A percentile compares a stretch with the other conserved stretches of the same genome.
Evolutionary conservation across 2,113 vertebrate species (phyloP).

Genomic region (Cnemophilus loriae): DNA sequence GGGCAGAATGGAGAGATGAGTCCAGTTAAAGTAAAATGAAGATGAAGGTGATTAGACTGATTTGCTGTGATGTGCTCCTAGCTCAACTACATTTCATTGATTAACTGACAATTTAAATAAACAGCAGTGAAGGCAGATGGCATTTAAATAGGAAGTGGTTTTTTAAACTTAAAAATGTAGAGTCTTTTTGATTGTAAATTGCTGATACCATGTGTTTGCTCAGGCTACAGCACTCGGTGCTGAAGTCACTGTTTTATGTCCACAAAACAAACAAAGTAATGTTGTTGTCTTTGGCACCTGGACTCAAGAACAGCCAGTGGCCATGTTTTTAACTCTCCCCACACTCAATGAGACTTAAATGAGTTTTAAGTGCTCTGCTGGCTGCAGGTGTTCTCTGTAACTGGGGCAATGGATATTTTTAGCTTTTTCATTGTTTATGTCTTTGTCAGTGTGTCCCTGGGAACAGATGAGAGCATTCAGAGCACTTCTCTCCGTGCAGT

Average conservation of each 20-base stretch:
- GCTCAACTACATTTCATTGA: not conserved
- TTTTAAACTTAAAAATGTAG: not conserved
- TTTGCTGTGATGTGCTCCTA: not conserved
- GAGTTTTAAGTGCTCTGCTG: slow-evolving; percentile 19
- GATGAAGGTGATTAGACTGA: not conserved
- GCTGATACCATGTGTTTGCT: not conserved
- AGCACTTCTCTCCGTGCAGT: not conserved
- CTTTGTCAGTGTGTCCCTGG: slow-evolving; percentile 5
- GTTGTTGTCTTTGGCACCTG: not conserved
- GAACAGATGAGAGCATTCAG: not conserved
- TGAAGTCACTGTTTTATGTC: not conserved
- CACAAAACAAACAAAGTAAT: not conserved
- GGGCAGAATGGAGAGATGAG: not conserved
- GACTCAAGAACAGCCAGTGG: not conserved
- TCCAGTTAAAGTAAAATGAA: not conserved
- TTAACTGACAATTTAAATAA: not conserved
- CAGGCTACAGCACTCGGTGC: not conserved
- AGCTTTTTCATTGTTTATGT: not conserved
- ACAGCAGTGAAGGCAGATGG: not conserved
- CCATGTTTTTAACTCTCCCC: not conserved
- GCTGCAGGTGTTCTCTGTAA: slow-evolving; percentile 22
- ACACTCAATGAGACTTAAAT: not conserved
- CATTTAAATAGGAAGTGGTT: not conserved
- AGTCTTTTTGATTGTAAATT: not conserved
- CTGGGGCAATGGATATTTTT: slow-evolving; percentile 31